phyloP scores from a whole-genome alignment of 2,113 vertebrate genomes.

The Peromyscus maniculatus region DNA sequence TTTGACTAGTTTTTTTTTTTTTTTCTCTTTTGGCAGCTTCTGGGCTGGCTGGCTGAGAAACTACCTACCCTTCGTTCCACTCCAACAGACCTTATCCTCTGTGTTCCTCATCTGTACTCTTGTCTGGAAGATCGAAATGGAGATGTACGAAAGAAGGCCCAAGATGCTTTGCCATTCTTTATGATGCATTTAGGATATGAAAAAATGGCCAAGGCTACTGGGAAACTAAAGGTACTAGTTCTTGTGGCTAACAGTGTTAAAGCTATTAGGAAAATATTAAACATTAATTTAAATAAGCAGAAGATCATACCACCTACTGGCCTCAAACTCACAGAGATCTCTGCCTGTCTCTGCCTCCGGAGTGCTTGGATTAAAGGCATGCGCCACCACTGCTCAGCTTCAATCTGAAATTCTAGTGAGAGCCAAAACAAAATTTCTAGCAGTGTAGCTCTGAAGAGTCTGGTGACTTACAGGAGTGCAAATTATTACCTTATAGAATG shows the following conservation, averaged over 20 bases:
- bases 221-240: conserved; percentile 94
- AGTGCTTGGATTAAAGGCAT: too few relatives aligned
- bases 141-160: conserved; percentile 97
- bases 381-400: background rate
- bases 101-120: conserved; percentile 93
- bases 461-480: background rate
- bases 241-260: background rate
- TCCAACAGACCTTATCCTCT: conserved; percentile 93
- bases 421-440: conserved; percentile 52
- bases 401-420: conserved; percentile 48
- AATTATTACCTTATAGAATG: conserved; percentile 63
- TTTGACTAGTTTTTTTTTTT: conserved; percentile 20
- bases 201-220: conserved; percentile 96
- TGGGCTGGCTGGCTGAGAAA: conserved; percentile 97
- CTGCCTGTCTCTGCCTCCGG: too few relatives aligned
- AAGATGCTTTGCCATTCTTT: conserved; percentile 96
- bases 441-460: conserved; percentile 20
- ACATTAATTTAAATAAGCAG: conserved; percentile 43
- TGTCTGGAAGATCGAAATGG: conserved; percentile 98
- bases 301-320: background rate
- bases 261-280: conserved; percentile 29
- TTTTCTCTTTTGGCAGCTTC: conserved; percentile 88
- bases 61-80: conserved; percentile 92
- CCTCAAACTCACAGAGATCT: background rate
- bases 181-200: conserved; percentile 99